Conservation (phyloP, 2,113 vertebrate genomes). For the Suncus etruscus region DNA sequence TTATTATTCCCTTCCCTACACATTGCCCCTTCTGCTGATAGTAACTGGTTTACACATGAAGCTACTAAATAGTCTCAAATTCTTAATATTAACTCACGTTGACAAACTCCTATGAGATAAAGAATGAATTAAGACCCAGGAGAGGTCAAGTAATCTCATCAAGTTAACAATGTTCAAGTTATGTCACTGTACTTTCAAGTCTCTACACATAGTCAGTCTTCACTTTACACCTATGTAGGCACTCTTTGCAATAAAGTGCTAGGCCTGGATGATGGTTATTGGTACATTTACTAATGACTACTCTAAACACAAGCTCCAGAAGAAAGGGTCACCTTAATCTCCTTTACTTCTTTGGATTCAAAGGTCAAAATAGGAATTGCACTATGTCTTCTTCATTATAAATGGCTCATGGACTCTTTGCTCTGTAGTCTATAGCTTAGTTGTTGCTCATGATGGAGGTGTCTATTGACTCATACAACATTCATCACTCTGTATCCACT, state of each 20-base stretch:
- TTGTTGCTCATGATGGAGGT: background rate
- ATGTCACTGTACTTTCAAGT: background rate
- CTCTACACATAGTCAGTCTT: fast-evolving
- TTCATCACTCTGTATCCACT: fast-evolving
- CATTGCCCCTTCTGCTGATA: background rate
- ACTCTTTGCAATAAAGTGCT: fast-evolving
- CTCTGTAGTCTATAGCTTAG: background rate
- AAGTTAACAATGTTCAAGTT: background rate
- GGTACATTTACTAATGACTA: fast-evolving
- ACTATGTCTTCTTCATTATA: fast-evolving
- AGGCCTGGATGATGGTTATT: fast-evolving
- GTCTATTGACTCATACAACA: fast-evolving
- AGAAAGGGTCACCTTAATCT: too few species aligned
- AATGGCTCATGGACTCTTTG: fast-evolving
- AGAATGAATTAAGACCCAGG: background rate
- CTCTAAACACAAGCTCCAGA: too few species aligned
- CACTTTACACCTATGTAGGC: background rate
- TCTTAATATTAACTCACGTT: background rate
- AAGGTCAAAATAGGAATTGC: fast-evolving
- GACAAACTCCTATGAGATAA: background rate
- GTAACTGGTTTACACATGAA: background rate
- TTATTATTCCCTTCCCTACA: background rate
- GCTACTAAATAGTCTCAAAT: background rate
- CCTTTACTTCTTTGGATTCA: background rate
- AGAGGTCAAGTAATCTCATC: background rate